phyloP scores from a whole-genome alignment of 2,888 invertebrate genomes.

The Macrosoma leucophasiata region DNA sequence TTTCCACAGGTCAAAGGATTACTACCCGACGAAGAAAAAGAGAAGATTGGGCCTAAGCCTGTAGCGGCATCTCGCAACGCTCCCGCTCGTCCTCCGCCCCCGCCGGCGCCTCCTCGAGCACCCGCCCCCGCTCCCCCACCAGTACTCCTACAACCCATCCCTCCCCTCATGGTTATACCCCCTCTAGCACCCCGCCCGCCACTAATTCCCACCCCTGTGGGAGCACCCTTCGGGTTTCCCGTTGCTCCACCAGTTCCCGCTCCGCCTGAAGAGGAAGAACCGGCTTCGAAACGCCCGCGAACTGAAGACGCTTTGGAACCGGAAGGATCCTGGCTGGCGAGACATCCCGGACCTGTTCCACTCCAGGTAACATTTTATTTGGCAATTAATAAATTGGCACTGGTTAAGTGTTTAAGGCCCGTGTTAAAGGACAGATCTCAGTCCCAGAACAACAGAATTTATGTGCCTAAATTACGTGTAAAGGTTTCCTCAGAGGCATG shows the following conservation, averaged over 20 bases:
- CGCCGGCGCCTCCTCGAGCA: slow-evolving; percentile 24
- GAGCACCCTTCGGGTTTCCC: slow-evolving; percentile 36
- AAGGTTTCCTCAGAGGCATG: too few species aligned
- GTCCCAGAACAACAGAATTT: too few species aligned
- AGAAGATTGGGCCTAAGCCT: slow-evolving; percentile 96
- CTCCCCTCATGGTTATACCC: slow-evolving; percentile 72
- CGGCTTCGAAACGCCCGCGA: slow-evolving; percentile 89
- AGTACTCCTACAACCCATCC: slow-evolving; percentile 53
- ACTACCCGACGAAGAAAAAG: slow-evolving; percentile 96
- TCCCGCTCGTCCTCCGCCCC: slow-evolving; percentile 27
- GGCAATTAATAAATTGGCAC: too few species aligned
- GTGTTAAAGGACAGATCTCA: too few species aligned
- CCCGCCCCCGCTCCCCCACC: slow-evolving; percentile 27
- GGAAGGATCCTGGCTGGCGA: slow-evolving; percentile 76
- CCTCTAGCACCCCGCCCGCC: slow-evolving; percentile 57
- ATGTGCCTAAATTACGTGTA: too few species aligned
- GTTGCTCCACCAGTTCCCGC: slow-evolving; percentile 38
- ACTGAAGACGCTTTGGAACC: slow-evolving; percentile 96
- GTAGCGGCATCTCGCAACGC: slow-evolving; percentile 50
- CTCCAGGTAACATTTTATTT: too few species aligned
- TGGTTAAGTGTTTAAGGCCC: too few species aligned
- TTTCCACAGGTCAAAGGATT: slow-evolving; percentile 84
- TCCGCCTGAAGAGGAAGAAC: slow-evolving; percentile 78
- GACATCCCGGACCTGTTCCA: slow-evolving; percentile 45
- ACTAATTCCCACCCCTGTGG: slow-evolving; percentile 57